phyloP scores from a whole-genome alignment of 2,113 vertebrate genomes.

The Rhipidura dahli region DNA sequence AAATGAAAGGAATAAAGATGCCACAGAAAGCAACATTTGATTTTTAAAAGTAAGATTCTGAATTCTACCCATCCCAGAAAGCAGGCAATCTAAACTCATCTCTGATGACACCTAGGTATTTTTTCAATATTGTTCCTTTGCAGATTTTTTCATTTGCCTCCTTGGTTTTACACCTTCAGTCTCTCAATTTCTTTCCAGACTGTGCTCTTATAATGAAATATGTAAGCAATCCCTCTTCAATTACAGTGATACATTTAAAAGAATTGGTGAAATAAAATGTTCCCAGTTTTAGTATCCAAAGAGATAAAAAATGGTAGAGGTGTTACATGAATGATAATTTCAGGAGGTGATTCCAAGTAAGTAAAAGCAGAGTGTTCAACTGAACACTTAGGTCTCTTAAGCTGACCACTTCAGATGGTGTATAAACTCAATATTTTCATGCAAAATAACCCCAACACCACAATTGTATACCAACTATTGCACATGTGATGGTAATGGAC shows the following conservation, averaged over 20 bases:
- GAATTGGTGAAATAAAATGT: background rate
- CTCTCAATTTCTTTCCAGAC: background rate
- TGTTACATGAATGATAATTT: background rate
- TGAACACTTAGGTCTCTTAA: background rate
- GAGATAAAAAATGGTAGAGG: background rate
- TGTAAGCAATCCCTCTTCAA: background rate
- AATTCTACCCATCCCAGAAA: background rate
- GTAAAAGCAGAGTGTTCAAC: background rate
- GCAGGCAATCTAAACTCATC: background rate
- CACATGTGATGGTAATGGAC: background rate
- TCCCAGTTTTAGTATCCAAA: background rate
- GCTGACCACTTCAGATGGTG: background rate
- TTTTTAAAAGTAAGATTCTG: background rate
- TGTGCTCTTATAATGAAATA: background rate
- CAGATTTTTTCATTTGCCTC: background rate
- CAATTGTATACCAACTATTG: background rate
- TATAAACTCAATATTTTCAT: background rate
- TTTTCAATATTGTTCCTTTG: background rate
- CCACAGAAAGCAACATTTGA: background rate
- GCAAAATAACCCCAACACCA: background rate
- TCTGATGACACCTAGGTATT: background rate
- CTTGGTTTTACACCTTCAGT: background rate
- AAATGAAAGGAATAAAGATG: background rate
- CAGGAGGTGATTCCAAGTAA: background rate
- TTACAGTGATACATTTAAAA: background rate